Base-by-base conservation (phyloP, 2,113 vertebrate species). In the Prochilodus magdalenae region DNA sequence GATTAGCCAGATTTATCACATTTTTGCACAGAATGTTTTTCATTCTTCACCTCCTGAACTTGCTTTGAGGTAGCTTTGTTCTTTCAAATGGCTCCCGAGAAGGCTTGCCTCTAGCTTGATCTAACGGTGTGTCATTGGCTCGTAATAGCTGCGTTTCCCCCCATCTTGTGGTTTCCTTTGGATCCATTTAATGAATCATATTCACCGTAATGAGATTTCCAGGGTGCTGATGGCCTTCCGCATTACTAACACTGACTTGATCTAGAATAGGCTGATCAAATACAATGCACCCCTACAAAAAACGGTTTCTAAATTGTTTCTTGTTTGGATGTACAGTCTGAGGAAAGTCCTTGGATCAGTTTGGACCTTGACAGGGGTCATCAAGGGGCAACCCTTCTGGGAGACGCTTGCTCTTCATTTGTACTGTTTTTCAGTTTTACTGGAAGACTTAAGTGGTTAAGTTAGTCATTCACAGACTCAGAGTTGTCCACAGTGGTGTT, bases 151-250 rank as follows among this genome's bases (percentile, higher is more conserved):
- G 85, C 85, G 88, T 81, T 88, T 88, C 85, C 83, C 85, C 83
- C 85, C 84, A 89, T 92, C 90, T 62, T 88, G 85, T 86, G 66
- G 13, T 66, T 51, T 89, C 91, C 91, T 85, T 84, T 89, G 91
- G 87, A 79, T 86, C 77, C 80, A 77, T 87, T 79, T 60, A 83
- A 89, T 86, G 86, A 90, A 91, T 84, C 60, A 81, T 91, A 88
- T 88, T 86, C 85, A 81, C 83, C 63, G 82, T 76, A 40, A 81
- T 76, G 70, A 78, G 65, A 67, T 53, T 24, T 33, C 27, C 76
- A 57, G 73, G 53, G 27, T 60, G 65, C 73, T 29, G 51, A 29
- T 26, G 30, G 26, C 14, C 47, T 14, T 24, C 49, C 16, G 51
- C 40, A 44, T 69, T 44, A 82, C 30, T 74, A 36, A 40, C 44